phyloP scores from a whole-genome alignment of 2,113 vertebrate species.

The Pica pica region DNA sequence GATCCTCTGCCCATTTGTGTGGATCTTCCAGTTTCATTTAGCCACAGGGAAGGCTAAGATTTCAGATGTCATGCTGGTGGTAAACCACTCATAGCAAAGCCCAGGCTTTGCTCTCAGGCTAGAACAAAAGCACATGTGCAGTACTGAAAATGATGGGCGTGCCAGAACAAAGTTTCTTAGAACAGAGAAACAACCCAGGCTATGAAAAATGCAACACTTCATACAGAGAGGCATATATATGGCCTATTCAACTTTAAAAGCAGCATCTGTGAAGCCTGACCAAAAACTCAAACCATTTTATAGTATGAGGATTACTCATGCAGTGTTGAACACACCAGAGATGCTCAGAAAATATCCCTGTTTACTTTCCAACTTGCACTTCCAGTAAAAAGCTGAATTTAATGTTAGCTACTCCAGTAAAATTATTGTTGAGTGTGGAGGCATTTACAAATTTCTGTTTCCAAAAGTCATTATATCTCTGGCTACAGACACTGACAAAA shows the following conservation, averaged over 20 bases:
- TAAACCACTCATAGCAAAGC: not conserved
- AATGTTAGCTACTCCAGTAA: not conserved
- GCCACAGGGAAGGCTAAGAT: not conserved
- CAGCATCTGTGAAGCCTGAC: not conserved
- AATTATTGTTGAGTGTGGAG: not conserved
- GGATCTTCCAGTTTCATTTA: not conserved
- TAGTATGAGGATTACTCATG: not conserved
- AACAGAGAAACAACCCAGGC: not conserved
- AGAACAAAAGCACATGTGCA: not conserved
- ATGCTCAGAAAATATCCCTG: not conserved
- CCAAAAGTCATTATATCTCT: not conserved
- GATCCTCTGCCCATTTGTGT: not conserved
- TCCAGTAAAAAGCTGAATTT: not conserved
- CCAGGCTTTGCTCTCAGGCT: not conserved
- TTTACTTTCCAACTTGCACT: not conserved
- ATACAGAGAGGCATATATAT: not conserved
- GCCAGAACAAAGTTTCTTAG: not conserved
- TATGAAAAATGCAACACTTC: not conserved
- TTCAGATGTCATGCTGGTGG: not conserved
- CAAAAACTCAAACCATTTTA: not conserved
- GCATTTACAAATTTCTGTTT: not conserved
- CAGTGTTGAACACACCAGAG: not conserved
- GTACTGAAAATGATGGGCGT: not conserved
- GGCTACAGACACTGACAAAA: not conserved
- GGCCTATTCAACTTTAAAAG: not conserved